Evolutionary conservation across 53 echinoderm and acorn worm species (phyloP), one percentile per base, ranked within the genome.

Genomic region (Crossaster papposus): DNA sequence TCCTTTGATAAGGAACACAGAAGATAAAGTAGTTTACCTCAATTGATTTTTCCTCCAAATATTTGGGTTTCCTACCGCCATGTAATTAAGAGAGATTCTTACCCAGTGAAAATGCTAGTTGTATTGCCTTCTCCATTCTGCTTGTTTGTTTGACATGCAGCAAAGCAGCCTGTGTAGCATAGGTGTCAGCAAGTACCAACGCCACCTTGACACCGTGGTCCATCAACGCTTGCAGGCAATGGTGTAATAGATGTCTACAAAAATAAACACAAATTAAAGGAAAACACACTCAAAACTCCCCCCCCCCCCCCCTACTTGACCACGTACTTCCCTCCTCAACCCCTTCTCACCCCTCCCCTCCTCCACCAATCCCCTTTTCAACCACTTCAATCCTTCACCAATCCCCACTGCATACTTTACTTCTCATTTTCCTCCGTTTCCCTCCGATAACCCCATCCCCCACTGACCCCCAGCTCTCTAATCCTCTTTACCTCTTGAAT

Each of bases 211-310:
- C 95, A 3, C 97, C 97, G 64, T 94, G 94, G 93, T 97, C 97
- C 95, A 97, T 97, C 72, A 97, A 64, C 18, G 97, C 97, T 90
- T 97, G 97, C 75, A 97, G 95, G 91, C 97, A 97, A 55, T 95
- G 97, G 77, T 97, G 97, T 30, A 97, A 90, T 33, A 92, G 77
- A 83, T 97, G 94, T 64, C 97, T 97, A 92, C 7, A 76, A 24
- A 17, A 17, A 58, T 20, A 4, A 58, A 58, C 58, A 58, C 22
- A 44, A 44, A 44, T 44, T 44, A 44, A 9, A 44, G 44, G 44
- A 9, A 1, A 44, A 44, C 6, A 7, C 5, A 7, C 1, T 7
- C 9, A 0, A 44, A 44, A 44, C 44, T 44, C n/a, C n/a, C n/a
- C n/a, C n/a, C n/a, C n/a, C n/a, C n/a, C n/a, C n/a, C n/a, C n/a